A percentile compares a stretch with the other conserved stretches of the same genome.
Evolutionary conservation across 2,888 invertebrate species (phyloP).

Genomic region (Nymphalis urticae): DNA sequence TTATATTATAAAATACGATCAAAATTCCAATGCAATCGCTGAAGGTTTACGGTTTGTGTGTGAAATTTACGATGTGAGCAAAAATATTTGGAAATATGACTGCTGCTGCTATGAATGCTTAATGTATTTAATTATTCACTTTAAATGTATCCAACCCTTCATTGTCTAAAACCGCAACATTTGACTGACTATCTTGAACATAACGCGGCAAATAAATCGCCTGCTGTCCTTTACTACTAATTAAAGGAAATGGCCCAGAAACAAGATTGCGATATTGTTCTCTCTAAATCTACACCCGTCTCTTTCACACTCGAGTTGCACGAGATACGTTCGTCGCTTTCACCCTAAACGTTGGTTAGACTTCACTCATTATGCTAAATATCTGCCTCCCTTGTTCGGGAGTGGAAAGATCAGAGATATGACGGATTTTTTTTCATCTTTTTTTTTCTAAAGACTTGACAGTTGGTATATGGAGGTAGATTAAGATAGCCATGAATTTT

Average conservation of each 20-base stretch:
- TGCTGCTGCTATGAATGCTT: too few species aligned
- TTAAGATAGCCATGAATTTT: conserved; percentile 74
- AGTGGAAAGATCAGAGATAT: conserved; percentile 66
- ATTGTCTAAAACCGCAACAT: conserved; percentile 50
- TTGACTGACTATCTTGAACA: conserved; percentile 64
- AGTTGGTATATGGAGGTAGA: conserved; percentile 80
- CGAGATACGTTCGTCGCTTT: conserved; percentile 48
- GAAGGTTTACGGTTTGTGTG: too few species aligned
- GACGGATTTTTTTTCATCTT: conserved; percentile 53
- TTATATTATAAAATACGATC: too few species aligned
- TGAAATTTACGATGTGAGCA: too few species aligned
- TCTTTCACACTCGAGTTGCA: conserved; percentile 40
- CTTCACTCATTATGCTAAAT: conserved; percentile 82
- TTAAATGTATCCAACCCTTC: conserved; percentile 41
- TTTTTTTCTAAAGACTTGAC: conserved; percentile 66
- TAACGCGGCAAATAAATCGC: conserved; percentile 66
- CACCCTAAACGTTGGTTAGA: conserved; percentile 72
- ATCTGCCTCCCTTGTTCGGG: conserved; percentile 71
- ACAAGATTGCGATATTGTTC: conserved; percentile 83
- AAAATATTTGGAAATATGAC: neutral
- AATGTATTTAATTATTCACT: conserved; percentile 25
- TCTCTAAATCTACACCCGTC: conserved; percentile 58
- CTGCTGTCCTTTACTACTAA: conserved; percentile 76
- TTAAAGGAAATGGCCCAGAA: conserved; percentile 82
- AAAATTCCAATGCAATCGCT: too few species aligned